Conservation (phyloP, 2,888 invertebrate species). For the Macrophya alboannulata region DNA sequence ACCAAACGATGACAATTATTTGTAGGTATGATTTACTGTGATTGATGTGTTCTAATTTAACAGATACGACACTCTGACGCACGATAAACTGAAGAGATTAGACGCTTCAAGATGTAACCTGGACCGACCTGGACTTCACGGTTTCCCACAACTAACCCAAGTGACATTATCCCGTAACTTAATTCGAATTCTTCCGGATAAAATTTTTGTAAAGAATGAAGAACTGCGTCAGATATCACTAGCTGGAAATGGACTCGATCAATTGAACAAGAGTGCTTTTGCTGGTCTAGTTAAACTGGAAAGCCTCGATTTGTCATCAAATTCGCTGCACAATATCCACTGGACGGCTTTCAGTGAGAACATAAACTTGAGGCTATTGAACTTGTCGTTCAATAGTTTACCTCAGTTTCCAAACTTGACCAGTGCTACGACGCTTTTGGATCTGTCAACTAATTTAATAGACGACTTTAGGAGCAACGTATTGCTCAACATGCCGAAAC, state of each 20-base stretch:
- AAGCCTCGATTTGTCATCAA: conserved; percentile 86
- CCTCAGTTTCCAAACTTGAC: conserved; percentile 68
- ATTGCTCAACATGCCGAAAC: conserved; percentile 80
- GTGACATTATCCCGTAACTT: conserved; percentile 85
- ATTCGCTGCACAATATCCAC: conserved; percentile 84
- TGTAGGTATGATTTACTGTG: background rate
- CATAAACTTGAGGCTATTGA: conserved; percentile 83
- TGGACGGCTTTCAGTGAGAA: conserved; percentile 84
- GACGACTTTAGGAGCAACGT: conserved; percentile 63
- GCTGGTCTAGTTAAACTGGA: conserved; percentile 82
- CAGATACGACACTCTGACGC: conserved; percentile 71
- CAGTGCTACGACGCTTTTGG: conserved; percentile 65
- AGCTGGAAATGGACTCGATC: conserved; percentile 85
- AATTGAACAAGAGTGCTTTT: conserved; percentile 84
- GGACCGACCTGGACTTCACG: conserved; percentile 81
- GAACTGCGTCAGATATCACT: conserved; percentile 85
- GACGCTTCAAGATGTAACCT: conserved; percentile 74
- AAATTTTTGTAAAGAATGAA: conserved; percentile 84
- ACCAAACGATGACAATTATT: background rate
- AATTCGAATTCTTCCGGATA: conserved; percentile 82
- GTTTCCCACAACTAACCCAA: conserved; percentile 84
- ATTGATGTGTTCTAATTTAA: conserved; percentile 55
- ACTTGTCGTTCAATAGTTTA: conserved; percentile 81
- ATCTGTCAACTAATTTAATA: conserved; percentile 71
- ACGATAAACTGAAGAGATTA: conserved; percentile 71